Evolutionary conservation across 1,140 invertebrate species (phyloP).

Genomic region (Homalodisca vitripennis): DNA sequence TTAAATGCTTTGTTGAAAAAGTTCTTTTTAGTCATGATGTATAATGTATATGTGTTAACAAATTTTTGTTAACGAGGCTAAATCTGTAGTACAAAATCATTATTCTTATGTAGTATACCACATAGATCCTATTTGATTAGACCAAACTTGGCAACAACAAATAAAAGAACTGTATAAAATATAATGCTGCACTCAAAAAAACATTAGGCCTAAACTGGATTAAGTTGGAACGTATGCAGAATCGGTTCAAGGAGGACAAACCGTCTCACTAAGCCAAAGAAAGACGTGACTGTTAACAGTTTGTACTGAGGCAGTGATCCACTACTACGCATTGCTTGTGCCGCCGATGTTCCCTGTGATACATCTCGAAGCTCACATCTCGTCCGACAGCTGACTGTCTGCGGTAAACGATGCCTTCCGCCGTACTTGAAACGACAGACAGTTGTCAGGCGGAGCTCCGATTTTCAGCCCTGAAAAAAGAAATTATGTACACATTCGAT

Average conservation of each 20-base stretch:
- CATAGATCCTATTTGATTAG: too few species aligned
- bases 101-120: too few species aligned
- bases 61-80: too few species aligned
- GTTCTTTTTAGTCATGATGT: too few species aligned
- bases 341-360: neutral
- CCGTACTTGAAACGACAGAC: conserved; percentile 5
- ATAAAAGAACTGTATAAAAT: too few species aligned
- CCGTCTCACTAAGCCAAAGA: neutral
- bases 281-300: neutral
- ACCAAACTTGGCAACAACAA: too few species aligned
- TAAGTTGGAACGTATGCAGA: neutral
- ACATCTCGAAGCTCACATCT: conserved; percentile 16
- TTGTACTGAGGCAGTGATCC: neutral
- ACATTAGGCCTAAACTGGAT: neutral
- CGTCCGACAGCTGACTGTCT: conserved; percentile 18
- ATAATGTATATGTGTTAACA: too few species aligned
- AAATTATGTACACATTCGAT: too few species aligned
- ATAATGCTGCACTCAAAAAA: too few species aligned
- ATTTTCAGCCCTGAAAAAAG: conserved; percentile 23
- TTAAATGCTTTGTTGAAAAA: too few species aligned
- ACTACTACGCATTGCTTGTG: neutral
- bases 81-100: too few species aligned
- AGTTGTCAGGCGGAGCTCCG: conserved; percentile 24
- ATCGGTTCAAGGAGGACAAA: neutral
- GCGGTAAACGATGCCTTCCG: conserved; percentile 2